phyloP scores from a whole-genome alignment of 2,797 vertebrate species.

The Phalloptychus januarius region DNA sequence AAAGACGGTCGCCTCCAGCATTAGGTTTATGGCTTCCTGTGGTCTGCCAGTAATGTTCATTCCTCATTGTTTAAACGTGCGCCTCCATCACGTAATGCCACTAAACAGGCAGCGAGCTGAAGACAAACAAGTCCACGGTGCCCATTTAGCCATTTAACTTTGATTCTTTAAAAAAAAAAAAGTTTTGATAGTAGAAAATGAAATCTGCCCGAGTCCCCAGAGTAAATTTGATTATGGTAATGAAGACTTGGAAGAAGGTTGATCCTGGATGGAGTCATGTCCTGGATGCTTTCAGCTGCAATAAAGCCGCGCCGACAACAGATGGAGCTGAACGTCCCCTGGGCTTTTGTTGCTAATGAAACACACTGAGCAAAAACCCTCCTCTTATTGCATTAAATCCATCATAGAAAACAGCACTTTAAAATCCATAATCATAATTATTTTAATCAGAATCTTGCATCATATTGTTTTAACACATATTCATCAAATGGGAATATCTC shows the following conservation, averaged over 20 bases:
- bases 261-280: constrained; percentile 74
- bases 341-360: constrained; percentile 60
- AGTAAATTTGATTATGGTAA: constrained; percentile 81
- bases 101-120: constrained; percentile 43
- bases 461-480: constrained; percentile 6
- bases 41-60: constrained; percentile 64
- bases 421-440: constrained; percentile 18
- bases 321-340: constrained; percentile 78
- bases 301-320: constrained; percentile 79
- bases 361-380: constrained; percentile 38
- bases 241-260: constrained; percentile 74
- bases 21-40: constrained; percentile 72
- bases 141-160: constrained; percentile 62
- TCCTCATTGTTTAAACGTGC: constrained; percentile 59
- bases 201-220: constrained; percentile 56
- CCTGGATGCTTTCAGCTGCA: constrained; percentile 75
- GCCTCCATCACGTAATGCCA: constrained; percentile 54
- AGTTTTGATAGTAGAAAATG: constrained; percentile 50
- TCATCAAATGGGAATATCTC: neutral
- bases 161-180: constrained; percentile 52
- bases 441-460: constrained; percentile 4
- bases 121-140: constrained; percentile 43
- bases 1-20: constrained; percentile 60
- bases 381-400: constrained; percentile 21
- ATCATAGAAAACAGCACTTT: constrained; percentile 8